These are phyloP conservation scores for Nannoperca australis DNA, from an alignment of 2,797 vertebrate species.

Conservation along the genomic window DNA sequence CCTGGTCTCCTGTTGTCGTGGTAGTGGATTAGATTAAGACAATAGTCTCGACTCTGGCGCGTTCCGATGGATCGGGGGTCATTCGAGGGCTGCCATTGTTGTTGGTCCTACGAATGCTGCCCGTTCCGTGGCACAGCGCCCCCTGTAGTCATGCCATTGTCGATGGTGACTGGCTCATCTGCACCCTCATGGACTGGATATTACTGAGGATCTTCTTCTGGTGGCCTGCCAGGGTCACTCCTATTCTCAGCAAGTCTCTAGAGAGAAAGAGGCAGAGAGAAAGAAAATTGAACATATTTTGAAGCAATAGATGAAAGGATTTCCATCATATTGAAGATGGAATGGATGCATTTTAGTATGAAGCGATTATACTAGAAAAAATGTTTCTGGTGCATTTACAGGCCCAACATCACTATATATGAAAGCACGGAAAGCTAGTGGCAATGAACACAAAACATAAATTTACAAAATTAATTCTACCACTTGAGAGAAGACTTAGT, in stretches of 20 bases:
- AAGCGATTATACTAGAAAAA: conserved; percentile 20
- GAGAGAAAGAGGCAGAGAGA: conserved; percentile 22
- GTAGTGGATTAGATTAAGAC: conserved; percentile 84
- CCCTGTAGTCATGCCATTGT: conserved; percentile 94
- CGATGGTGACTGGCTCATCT: conserved; percentile 94
- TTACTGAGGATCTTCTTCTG: conserved; percentile 99
- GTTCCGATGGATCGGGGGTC: conserved; percentile 83
- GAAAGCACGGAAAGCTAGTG: conserved; percentile 38
- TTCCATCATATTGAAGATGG: conserved; percentile 33
- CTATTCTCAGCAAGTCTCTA: conserved; percentile 99
- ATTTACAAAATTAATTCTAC: conserved; percentile 58
- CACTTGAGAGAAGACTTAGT: conserved; percentile 49
- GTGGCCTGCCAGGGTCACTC: conserved; percentile 97
- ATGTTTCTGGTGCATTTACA: conserved; percentile 35
- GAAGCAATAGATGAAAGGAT: conserved; percentile 46
- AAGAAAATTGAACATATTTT: conserved; percentile 44
- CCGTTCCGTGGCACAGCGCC: conserved; percentile 84
- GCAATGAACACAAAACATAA: conserved; percentile 53
- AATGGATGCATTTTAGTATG: conserved; percentile 33
- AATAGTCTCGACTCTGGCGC: conserved; percentile 88
- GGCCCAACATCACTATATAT: conserved; percentile 17
- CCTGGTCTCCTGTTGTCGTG: conserved; percentile 78
- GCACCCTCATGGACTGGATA: conserved; percentile 96
- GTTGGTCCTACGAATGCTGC: conserved; percentile 83
- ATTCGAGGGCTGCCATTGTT: conserved; percentile 77